phyloP scores from a whole-genome alignment of 1,140 invertebrate species.

The Lucilia sericata region DNA sequence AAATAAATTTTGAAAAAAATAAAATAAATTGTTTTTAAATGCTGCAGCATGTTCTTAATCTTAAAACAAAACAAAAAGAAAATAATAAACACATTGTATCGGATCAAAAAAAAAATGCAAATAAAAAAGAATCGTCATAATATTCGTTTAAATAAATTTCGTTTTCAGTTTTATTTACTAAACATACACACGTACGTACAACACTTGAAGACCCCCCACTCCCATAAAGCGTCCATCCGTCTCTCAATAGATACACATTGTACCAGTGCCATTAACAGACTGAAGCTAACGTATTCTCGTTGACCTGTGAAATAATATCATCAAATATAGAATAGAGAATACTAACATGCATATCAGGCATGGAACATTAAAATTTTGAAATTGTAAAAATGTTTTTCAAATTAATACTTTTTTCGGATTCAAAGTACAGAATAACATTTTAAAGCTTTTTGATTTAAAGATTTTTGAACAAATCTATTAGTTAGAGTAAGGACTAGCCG shows the following conservation, averaged over 20 bases:
- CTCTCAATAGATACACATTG: background rate
- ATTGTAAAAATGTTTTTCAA: too few species aligned
- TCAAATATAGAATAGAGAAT: constrained; percentile 34
- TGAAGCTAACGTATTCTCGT: constrained; percentile 50
- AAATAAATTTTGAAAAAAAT: background rate
- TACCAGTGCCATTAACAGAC: background rate
- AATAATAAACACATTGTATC: constrained; percentile 4
- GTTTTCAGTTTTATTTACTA: background rate
- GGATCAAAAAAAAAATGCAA: constrained; percentile 13
- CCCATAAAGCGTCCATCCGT: background rate
- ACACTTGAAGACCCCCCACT: background rate
- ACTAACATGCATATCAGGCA: background rate
- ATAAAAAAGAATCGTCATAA: constrained; percentile 20
- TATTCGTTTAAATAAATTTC: constrained; percentile 14
- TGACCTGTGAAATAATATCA: constrained; percentile 56
- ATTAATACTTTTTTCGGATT: too few species aligned
- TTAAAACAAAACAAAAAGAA: constrained; percentile 14
- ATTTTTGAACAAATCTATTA: too few species aligned
- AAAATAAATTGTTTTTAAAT: background rate
- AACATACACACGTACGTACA: background rate
- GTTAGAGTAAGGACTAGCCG: too few species aligned
- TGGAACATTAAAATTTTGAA: too few species aligned
- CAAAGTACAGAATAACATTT: too few species aligned
- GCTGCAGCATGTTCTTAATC: constrained; percentile 16
- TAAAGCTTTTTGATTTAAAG: too few species aligned